phyloP scores from a whole-genome alignment of 2,888 invertebrate species.

The Euplagia quadripunctaria region DNA sequence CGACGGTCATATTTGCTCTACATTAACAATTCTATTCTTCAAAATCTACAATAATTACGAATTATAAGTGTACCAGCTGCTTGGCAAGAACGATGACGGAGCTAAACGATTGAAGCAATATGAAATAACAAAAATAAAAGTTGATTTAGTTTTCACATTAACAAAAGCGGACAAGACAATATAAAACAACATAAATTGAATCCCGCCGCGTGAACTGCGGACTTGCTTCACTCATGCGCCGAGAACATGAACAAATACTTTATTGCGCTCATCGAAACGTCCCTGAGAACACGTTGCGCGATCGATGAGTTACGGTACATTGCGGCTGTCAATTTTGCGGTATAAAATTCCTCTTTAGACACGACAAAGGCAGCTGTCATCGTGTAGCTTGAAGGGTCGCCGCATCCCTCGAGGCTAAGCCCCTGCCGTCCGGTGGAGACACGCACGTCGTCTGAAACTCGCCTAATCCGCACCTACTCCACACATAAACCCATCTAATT shows the following conservation, averaged over 20 bases:
- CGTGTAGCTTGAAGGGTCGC: conserved; percentile 79
- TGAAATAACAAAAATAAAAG: conserved; percentile 55
- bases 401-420: conserved; percentile 83
- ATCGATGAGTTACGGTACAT: conserved; percentile 76
- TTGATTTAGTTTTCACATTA: conserved; percentile 84
- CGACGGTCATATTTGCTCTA: neutral
- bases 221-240: conserved; percentile 66
- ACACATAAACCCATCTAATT: conserved; percentile 87
- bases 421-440: conserved; percentile 74
- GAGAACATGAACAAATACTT: conserved; percentile 72
- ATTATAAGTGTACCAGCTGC: conserved; percentile 1
- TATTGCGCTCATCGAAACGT: conserved; percentile 77
- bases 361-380: conserved; percentile 85
- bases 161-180: conserved; percentile 82
- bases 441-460: conserved; percentile 80
- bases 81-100: conserved; percentile 22
- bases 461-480: conserved; percentile 83
- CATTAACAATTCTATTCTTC: neutral
- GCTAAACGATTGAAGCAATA: conserved; percentile 51
- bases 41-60: neutral
- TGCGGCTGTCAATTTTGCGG: conserved; percentile 82
- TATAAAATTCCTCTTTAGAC: conserved; percentile 81
- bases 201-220: conserved; percentile 74
- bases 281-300: conserved; percentile 69
- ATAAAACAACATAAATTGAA: conserved; percentile 81